These are phyloP conservation scores for Rhagonycha lutea DNA, from an alignment of 2,888 invertebrate species.

Conservation along the genomic window DNA sequence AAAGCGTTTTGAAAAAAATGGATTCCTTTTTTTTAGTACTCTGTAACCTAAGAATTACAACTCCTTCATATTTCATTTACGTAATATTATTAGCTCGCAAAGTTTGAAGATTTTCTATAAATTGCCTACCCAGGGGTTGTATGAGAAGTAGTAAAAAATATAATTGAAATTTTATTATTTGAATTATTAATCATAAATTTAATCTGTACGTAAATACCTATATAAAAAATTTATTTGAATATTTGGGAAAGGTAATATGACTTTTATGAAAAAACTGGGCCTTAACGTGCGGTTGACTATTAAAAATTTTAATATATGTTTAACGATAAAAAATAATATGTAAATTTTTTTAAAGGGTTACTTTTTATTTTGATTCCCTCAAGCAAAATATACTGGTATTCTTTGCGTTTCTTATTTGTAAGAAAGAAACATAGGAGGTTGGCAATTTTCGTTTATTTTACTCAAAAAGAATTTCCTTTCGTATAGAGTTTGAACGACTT, in stretches of 20 bases:
- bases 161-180: not conserved
- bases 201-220: not conserved
- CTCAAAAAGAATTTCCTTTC: conserved; percentile 12
- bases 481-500: conserved; percentile 11
- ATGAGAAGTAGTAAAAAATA: not conserved
- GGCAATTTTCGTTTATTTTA: conserved; percentile 18
- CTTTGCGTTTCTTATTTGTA: conserved; percentile 3
- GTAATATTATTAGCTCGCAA: not conserved
- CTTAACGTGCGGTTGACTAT: not conserved
- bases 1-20: not conserved
- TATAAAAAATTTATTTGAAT: not conserved
- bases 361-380: conserved; percentile 5
- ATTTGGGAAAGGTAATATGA: not conserved
- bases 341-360: not conserved
- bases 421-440: conserved; percentile 15
- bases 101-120: not conserved
- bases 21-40: not conserved
- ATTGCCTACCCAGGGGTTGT: not conserved
- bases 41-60: not conserved
- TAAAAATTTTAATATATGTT: not conserved
- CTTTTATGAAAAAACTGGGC: not conserved
- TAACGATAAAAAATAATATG: not conserved
- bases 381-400: conserved; percentile 9
- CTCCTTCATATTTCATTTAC: not conserved
- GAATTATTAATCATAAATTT: not conserved